These are phyloP conservation scores for Podotricha telesiphe DNA, from an alignment of 2,888 invertebrate genomes.

Conservation along the genomic window DNA sequence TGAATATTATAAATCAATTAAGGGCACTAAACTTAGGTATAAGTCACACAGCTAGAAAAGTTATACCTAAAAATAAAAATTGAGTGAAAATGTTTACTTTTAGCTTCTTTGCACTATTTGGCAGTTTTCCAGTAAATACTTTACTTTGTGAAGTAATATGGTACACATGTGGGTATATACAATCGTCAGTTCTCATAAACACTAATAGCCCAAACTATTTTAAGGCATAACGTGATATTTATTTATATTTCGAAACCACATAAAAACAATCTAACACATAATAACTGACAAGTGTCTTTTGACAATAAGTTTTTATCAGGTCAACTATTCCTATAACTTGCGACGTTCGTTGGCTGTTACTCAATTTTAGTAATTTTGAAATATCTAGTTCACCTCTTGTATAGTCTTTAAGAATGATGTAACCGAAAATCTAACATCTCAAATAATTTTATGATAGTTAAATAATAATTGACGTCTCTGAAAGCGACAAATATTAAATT, in stretches of 20 bases:
- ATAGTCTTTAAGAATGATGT: no score
- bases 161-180: conserved; percentile 44
- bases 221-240: not conserved
- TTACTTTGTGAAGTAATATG: conserved; percentile 45
- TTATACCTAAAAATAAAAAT: not conserved
- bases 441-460: not conserved
- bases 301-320: not conserved
- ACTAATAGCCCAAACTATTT: conserved; percentile 4
- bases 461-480: conserved; percentile 9
- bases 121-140: conserved; percentile 67
- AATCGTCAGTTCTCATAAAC: conserved; percentile 32
- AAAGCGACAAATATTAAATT: not conserved
- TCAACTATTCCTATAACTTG: not conserved
- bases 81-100: not conserved
- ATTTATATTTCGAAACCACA: not conserved
- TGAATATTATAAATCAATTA: not conserved
- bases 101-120: conserved; percentile 66
- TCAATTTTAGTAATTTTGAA: not conserved
- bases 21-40: not conserved
- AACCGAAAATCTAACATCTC: no score
- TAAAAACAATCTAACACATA: not conserved
- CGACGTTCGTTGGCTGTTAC: not conserved
- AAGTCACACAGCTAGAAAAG: not conserved
- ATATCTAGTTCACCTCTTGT: not conserved
- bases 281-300: no score